These are phyloP conservation scores for Coremacera marginata DNA, from an alignment of 2,888 invertebrate species.

Conservation along the genomic window DNA sequence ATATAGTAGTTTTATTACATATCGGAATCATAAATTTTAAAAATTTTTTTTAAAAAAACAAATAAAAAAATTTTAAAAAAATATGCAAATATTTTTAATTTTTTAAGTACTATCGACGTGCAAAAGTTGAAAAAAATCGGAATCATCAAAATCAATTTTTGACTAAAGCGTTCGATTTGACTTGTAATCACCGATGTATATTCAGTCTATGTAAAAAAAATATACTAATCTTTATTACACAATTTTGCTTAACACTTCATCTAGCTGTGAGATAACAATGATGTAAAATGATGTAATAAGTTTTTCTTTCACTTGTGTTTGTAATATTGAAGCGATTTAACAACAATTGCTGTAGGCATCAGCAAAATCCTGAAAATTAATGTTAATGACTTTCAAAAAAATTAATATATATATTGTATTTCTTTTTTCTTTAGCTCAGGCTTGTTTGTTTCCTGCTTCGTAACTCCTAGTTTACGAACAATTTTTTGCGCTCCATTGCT, in stretches of 20 bases:
- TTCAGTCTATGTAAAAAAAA: too few species aligned
- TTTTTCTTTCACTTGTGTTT: too few species aligned
- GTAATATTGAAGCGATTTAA: neutral
- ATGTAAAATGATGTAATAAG: neutral
- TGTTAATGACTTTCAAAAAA: constrained; percentile 19
- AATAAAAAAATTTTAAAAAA: too few species aligned
- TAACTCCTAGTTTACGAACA: neutral
- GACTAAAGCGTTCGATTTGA: too few species aligned
- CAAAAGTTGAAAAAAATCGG: too few species aligned
- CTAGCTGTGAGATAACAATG: neutral
- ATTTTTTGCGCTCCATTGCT: neutral
- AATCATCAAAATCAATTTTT: too few species aligned
- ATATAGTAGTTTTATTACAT: too few species aligned
- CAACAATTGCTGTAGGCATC: neutral
- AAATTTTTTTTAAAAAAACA: too few species aligned
- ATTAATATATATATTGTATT: neutral
- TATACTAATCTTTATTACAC: neutral
- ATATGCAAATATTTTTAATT: too few species aligned
- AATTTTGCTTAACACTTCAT: neutral
- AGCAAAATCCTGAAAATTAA: neutral
- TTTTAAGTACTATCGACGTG: too few species aligned
- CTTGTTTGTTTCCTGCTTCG: neutral
- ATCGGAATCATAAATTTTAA: too few species aligned
- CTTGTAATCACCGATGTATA: too few species aligned
- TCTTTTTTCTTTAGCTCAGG: neutral